Conservation (phyloP, 2,113 vertebrate species). For the Dromas ardeola region DNA sequence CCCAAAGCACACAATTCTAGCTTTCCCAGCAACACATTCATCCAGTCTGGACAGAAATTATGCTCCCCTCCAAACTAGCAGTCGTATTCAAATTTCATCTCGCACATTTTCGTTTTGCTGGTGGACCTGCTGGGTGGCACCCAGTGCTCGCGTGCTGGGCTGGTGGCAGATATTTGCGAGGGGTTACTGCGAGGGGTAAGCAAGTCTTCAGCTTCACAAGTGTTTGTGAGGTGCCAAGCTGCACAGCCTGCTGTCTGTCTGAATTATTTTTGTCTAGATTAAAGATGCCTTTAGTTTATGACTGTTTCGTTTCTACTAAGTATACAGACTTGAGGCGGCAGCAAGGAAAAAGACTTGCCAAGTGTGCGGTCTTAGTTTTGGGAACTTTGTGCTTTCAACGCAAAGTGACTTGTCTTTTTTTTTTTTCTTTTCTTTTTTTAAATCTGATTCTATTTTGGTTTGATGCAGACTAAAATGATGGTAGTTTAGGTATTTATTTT, state of each 20-base stretch:
- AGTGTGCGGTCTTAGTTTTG: background rate
- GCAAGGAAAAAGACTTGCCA: background rate
- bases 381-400: background rate
- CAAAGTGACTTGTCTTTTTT: too few species aligned
- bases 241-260: background rate
- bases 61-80: background rate
- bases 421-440: too few species aligned
- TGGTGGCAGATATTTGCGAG: background rate
- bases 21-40: background rate
- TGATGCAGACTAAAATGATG: background rate
- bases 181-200: background rate
- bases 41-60: background rate
- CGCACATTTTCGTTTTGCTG: background rate
- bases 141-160: accelerated
- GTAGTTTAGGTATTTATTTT: background rate
- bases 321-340: background rate
- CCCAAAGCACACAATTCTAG: background rate
- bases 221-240: background rate
- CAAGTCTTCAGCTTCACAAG: background rate
- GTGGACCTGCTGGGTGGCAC: background rate
- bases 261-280: background rate
- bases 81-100: background rate
- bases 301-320: background rate
- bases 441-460: background rate
- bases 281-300: background rate